phyloP scores from a whole-genome alignment of 1,140 invertebrate species.

The Dendrolimus kikuchii region DNA sequence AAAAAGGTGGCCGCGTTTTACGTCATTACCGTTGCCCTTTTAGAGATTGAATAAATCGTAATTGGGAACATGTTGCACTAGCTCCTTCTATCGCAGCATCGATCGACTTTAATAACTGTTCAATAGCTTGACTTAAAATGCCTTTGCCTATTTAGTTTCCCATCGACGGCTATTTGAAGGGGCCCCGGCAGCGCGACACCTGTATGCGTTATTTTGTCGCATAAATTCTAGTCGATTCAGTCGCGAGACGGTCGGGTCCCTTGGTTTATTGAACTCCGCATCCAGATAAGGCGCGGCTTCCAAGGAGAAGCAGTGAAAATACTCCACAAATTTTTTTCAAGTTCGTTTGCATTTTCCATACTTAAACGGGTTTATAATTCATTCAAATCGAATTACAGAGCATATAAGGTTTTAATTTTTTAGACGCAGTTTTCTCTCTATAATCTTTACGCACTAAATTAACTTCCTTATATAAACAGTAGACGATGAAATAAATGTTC shows the following conservation, averaged over 20 bases:
- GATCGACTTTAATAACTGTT: constrained; percentile 45
- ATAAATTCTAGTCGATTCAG: constrained; percentile 61
- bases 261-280: constrained; percentile 60
- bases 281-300: constrained; percentile 47
- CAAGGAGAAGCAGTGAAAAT: constrained; percentile 38
- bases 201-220: constrained; percentile 65
- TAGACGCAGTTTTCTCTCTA: constrained; percentile 20
- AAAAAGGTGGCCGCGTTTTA: constrained; percentile 40
- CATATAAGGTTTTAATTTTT: constrained; percentile 42
- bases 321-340: constrained; percentile 39
- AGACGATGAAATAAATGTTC: not conserved
- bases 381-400: constrained; percentile 70
- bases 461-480: constrained; percentile 2
- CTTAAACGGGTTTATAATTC: constrained; percentile 49
- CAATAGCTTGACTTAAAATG: constrained; percentile 31
- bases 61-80: constrained; percentile 36
- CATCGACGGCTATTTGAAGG: constrained; percentile 54
- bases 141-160: constrained; percentile 47
- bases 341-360: constrained; percentile 35
- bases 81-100: constrained; percentile 32
- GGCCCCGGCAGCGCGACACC: constrained; percentile 52
- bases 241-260: constrained; percentile 31
- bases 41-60: constrained; percentile 56
- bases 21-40: constrained; percentile 64
- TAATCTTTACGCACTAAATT: constrained; percentile 6